A percentile compares a stretch with the other conserved stretches of the same genome.
phyloP scores from a whole-genome alignment of 2,113 vertebrate species.

The Caranx ignobilis region DNA sequence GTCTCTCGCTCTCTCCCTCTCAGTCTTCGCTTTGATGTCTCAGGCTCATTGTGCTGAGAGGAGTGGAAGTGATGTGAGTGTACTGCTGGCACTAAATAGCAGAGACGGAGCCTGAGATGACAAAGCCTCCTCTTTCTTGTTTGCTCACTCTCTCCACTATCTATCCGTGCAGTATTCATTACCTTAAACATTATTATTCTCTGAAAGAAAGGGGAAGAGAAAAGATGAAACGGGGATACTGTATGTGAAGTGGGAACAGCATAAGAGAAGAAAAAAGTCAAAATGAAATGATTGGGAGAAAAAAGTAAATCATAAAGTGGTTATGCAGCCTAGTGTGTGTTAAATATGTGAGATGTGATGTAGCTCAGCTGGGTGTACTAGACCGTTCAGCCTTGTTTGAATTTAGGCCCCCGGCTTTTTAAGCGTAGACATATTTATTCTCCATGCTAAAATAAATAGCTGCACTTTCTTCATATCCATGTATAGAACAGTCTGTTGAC shows the following conservation, averaged over 20 bases:
- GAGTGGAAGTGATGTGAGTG: slow-evolving; percentile 58
- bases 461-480: slow-evolving; percentile 68
- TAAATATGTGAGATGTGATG: slow-evolving; percentile 46
- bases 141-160: slow-evolving; percentile 46
- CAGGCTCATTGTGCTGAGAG: slow-evolving; percentile 67
- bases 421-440: slow-evolving; percentile 68
- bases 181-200: slow-evolving; percentile 61
- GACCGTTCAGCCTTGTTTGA: slow-evolving; percentile 66
- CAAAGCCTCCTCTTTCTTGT: slow-evolving; percentile 62
- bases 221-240: slow-evolving; percentile 31
- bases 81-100: slow-evolving; percentile 56
- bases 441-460: slow-evolving; percentile 74
- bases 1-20: slow-evolving; percentile 25
- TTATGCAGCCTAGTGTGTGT: background rate
- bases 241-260: slow-evolving; percentile 21
- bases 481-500: slow-evolving; percentile 73
- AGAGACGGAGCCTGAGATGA: slow-evolving; percentile 60
- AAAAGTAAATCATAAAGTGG: slow-evolving; percentile 15
- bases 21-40: slow-evolving; percentile 72
- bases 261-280: background rate
- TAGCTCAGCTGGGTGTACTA: slow-evolving; percentile 57
- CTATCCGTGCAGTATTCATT: slow-evolving; percentile 60
- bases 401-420: slow-evolving; percentile 59
- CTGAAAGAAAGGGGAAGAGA: slow-evolving; percentile 28
- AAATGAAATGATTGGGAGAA: slow-evolving; percentile 34